phyloP scores from a whole-genome alignment of 2,888 invertebrate genomes.

The Agrilus biguttatus region DNA sequence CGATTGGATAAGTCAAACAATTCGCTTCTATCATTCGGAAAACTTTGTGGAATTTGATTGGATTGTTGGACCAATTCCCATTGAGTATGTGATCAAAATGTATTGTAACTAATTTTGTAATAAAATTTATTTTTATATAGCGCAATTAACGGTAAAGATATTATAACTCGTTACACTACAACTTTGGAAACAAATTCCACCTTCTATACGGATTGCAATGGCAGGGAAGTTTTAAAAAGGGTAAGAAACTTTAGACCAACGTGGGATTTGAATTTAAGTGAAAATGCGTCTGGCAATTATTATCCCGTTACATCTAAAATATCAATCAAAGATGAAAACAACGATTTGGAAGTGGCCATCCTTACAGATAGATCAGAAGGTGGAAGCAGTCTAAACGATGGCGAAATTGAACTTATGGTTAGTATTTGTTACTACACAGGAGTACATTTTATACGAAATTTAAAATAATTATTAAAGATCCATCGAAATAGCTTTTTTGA shows the following conservation, averaged over 20 bases:
- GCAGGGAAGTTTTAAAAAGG: constrained; percentile 68
- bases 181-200: constrained; percentile 43
- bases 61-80: constrained; percentile 63
- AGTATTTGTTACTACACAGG: constrained; percentile 6
- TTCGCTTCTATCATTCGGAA: constrained; percentile 50
- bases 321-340: constrained; percentile 39
- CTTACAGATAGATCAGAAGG: constrained; percentile 72
- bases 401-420: constrained; percentile 67
- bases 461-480: constrained; percentile 33
- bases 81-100: constrained; percentile 32
- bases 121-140: constrained; percentile 15
- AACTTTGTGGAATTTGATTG: constrained; percentile 55
- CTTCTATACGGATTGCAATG: constrained; percentile 92
- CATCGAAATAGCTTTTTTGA: constrained; percentile 75
- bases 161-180: constrained; percentile 58
- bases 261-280: constrained; percentile 53
- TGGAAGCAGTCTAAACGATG: constrained; percentile 60
- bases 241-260: constrained; percentile 54
- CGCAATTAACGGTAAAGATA: constrained; percentile 64
- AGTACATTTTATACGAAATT: background rate
- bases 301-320: constrained; percentile 85
- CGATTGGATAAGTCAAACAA: constrained; percentile 60
- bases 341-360: constrained; percentile 37
- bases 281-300: constrained; percentile 76
- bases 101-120: background rate